These are phyloP conservation scores for Heliangelus exortis DNA, from an alignment of 2,797 vertebrate species.

Conservation along the genomic window DNA sequence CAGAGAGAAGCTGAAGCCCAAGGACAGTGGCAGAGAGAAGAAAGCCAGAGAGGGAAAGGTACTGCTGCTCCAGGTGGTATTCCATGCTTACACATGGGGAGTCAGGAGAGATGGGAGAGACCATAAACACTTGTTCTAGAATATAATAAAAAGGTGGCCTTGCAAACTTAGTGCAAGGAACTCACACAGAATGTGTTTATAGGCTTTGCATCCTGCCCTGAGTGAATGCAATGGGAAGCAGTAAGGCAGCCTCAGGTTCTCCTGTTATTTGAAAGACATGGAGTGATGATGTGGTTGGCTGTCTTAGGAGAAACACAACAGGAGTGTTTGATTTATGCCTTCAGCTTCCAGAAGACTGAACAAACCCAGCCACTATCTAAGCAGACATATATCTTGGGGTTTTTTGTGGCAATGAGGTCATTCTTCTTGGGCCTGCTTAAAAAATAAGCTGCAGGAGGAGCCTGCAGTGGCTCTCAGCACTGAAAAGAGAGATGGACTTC, in stretches of 20 bases:
- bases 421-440: not conserved
- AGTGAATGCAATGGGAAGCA: constrained; percentile 70
- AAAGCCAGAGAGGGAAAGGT: not conserved
- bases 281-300: constrained; percentile 53
- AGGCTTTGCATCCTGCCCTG: constrained; percentile 64
- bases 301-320: constrained; percentile 69
- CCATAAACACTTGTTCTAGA: constrained; percentile 37
- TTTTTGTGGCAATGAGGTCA: constrained; percentile 19
- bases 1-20: not conserved
- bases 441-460: not conserved
- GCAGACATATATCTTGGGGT: not conserved
- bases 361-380: constrained; percentile 37
- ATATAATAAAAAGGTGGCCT: constrained; percentile 19
- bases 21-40: not conserved
- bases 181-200: constrained; percentile 62
- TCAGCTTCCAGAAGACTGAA: constrained; percentile 62
- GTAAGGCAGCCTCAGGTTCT: constrained; percentile 66
- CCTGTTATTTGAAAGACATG: constrained; percentile 27
- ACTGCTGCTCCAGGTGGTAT: constrained; percentile 2
- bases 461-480: not conserved
- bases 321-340: constrained; percentile 47
- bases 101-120: constrained; percentile 10
- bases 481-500: constrained; percentile 1
- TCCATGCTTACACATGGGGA: not conserved
- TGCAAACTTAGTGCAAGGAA: constrained; percentile 20